These are phyloP conservation scores for Tympanuchus pallidicinctus DNA, from an alignment of 2,113 vertebrate species.

Conservation along the genomic window DNA sequence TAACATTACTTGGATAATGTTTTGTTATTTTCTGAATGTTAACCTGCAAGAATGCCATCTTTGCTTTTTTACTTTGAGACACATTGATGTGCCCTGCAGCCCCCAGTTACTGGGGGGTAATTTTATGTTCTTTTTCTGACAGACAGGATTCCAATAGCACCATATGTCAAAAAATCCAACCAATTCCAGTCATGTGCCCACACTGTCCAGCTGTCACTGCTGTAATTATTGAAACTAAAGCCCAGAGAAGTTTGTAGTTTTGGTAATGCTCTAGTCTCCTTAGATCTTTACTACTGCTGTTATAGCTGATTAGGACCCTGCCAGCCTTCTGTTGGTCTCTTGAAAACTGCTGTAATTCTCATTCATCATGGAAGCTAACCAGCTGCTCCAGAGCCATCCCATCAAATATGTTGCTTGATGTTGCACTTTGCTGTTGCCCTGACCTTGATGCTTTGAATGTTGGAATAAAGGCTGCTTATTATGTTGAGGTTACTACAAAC, in stretches of 20 bases:
- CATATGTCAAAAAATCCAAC: constrained; percentile 74
- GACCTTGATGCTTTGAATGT: constrained; percentile 69
- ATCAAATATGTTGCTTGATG: constrained; percentile 52
- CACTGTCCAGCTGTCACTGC: constrained; percentile 78
- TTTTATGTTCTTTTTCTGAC: constrained; percentile 66
- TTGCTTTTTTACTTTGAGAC: constrained; percentile 36
- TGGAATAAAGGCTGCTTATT: constrained; percentile 47
- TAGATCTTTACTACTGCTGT: constrained; percentile 82
- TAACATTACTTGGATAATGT: constrained; percentile 5
- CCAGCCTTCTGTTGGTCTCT: constrained; percentile 82
- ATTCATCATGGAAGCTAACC: constrained; percentile 79
- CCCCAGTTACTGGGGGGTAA: constrained; percentile 45
- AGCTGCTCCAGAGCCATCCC: constrained; percentile 76
- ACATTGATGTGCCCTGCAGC: constrained; percentile 1
- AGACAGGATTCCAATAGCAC: constrained; percentile 65
- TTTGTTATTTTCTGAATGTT: constrained; percentile 45
- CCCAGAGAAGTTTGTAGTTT: constrained; percentile 69
- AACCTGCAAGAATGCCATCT: constrained; percentile 43
- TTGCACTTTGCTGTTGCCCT: constrained; percentile 52
- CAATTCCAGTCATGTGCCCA: constrained; percentile 78
- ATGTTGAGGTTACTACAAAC: background rate
- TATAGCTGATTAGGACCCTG: constrained; percentile 82
- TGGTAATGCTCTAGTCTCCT: constrained; percentile 77
- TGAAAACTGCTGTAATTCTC: constrained; percentile 79
- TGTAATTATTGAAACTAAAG: constrained; percentile 74